Evolutionary conservation across 2,797 vertebrate genomes (phyloP).

Genomic region (Epinephelus awoara): DNA sequence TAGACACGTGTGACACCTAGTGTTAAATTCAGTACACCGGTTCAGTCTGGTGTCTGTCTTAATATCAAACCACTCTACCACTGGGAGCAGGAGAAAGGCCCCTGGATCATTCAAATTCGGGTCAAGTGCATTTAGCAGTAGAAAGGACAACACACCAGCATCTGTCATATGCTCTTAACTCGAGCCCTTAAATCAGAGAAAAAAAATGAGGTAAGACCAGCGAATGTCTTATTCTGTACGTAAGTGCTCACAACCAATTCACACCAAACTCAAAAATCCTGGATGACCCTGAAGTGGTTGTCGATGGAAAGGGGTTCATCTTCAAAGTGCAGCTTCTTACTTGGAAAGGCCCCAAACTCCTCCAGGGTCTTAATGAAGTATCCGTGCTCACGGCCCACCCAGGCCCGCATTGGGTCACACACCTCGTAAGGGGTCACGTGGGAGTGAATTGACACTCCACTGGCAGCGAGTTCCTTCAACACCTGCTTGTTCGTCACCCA

Average conservation of each 20-base stretch:
- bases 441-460: slow-evolving; percentile 89
- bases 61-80: no score
- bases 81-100: not conserved
- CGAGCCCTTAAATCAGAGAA: slow-evolving; percentile 43
- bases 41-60: no score
- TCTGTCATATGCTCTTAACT: not conserved
- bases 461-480: slow-evolving; percentile 89
- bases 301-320: slow-evolving; percentile 92
- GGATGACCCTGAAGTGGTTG: slow-evolving; percentile 97
- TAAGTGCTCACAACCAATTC: not conserved
- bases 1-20: no score
- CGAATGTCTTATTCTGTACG: not conserved
- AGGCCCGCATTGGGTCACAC: slow-evolving; percentile 93
- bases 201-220: slow-evolving; percentile 42
- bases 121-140: slow-evolving; percentile 20
- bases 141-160: slow-evolving; percentile 10
- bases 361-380: slow-evolving; percentile 91
- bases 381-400: slow-evolving; percentile 95
- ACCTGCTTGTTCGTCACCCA: slow-evolving; percentile 93
- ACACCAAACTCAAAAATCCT: slow-evolving; percentile 82
- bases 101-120: not conserved
- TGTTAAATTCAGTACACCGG: no score
- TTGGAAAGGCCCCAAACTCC: slow-evolving; percentile 88
- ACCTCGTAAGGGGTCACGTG: slow-evolving; percentile 98
- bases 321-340: slow-evolving; percentile 92